Base-by-base conservation (phyloP, 2,888 invertebrate species). In the Hermodice carunculata region DNA sequence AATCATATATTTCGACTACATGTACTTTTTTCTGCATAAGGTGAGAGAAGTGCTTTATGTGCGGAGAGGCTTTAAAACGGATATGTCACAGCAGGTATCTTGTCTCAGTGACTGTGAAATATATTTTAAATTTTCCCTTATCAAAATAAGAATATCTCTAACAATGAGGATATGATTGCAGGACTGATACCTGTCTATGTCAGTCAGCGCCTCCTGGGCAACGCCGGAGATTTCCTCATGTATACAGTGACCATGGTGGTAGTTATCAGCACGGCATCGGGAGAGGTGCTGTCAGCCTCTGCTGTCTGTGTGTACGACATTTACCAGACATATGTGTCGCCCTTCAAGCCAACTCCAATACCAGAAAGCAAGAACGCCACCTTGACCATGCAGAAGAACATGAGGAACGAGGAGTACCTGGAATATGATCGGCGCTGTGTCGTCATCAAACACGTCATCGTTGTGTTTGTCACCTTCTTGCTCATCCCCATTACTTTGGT, bases 281-380 rank as follows among this genome's bases (percentile, higher is more conserved):
- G 63, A 46, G 65, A 75, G 46, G 66, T 75, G 22, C 62, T 75
- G 6, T 61, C 74, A n/a, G 49, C 63, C 28, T 61, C 74, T 14
- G 65, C 70, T 32, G 65, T 75, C 58, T 51, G 72, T 32, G 48
- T 72, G 49, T 75, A 75, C 53, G 75, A 75, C 64, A 73, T 75
- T 64, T 73, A 64, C 67, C 65, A 69, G 64, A 65, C 71, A 2
- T 75, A 75, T 64, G 48, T 72, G 29, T 40, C 61, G 8, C 68
- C 74, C 19, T 66, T 73, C 56, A 59, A 46, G 19, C 34, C 42
- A 26, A 19, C 51, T 28, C 51, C 44, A n/a, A 43, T 32, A 8
- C 46, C 53, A 11, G 65, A 61, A 34, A 53, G 64, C 56, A 49
- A 64, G 29, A 40, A 64, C 43, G 54, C 59, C 53, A 42, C 58